phyloP scores from a whole-genome alignment of 2,113 vertebrate genomes.

The Larimichthys crocea region DNA sequence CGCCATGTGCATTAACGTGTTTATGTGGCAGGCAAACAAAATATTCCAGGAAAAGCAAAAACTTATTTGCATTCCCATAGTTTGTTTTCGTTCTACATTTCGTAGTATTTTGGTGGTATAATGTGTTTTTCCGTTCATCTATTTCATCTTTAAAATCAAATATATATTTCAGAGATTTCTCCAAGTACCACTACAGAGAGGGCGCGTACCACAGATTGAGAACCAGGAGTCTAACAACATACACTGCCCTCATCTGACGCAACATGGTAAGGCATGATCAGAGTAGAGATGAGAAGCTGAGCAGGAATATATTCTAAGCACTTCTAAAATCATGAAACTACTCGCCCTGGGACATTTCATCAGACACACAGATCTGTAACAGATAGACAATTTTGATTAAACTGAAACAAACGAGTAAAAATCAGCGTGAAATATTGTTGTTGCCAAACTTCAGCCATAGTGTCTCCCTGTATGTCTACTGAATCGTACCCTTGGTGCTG shows the following conservation, averaged over 20 bases:
- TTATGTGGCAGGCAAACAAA: no score
- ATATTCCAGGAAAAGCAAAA: no score
- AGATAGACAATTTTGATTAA: neutral
- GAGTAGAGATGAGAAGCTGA: neutral
- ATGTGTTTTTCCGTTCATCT: no score
- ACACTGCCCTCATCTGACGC: constrained; percentile 63
- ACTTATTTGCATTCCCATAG: no score
- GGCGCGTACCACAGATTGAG: no score
- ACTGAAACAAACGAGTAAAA: neutral
- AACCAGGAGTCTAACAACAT: neutral
- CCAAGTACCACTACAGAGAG: no score
- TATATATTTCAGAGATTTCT: no score
- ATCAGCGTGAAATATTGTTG: no score
- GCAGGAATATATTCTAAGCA: neutral
- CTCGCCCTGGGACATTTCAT: neutral
- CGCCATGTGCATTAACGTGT: no score
- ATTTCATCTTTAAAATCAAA: no score
- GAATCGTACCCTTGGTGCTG: constrained; percentile 83
- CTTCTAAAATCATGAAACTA: neutral
- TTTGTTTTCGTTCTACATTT: no score
- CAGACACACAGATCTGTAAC: neutral
- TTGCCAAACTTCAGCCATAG: neutral
- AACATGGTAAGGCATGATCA: constrained; percentile 41
- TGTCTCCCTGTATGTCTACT: neutral
- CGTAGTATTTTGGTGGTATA: no score